Evolutionary conservation across 1,140 invertebrate species (phyloP).

Genomic region (Drosophila lacertosa): DNA sequence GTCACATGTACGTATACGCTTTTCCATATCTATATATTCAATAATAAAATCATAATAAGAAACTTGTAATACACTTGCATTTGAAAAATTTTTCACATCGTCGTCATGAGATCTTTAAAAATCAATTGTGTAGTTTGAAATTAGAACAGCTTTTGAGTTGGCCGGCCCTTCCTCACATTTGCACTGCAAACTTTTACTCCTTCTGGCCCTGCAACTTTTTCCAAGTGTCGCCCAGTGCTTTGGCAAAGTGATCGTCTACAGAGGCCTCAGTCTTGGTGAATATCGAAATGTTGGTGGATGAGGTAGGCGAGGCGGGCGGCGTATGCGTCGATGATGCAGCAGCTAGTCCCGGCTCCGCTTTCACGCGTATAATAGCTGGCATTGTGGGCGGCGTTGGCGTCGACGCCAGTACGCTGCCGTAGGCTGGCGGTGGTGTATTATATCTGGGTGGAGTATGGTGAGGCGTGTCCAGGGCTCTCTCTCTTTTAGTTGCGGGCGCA

Average conservation of each 20-base stretch:
- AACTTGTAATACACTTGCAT: slow-evolving; percentile 79
- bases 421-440: slow-evolving; percentile 70
- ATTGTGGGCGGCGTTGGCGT: slow-evolving; percentile 62
- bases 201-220: slow-evolving; percentile 89
- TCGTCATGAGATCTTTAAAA: slow-evolving; percentile 75
- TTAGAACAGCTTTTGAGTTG: slow-evolving; percentile 74
- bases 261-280: slow-evolving; percentile 85
- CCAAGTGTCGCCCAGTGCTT: slow-evolving; percentile 97
- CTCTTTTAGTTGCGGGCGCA: slow-evolving; percentile 45
- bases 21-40: slow-evolving; percentile 63
- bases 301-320: slow-evolving; percentile 73
- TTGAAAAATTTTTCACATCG: slow-evolving; percentile 77
- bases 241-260: slow-evolving; percentile 98
- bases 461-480: slow-evolving; percentile 57
- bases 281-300: slow-evolving; percentile 71
- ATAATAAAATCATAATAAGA: slow-evolving; percentile 74
- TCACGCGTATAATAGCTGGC: slow-evolving; percentile 76
- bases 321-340: slow-evolving; percentile 66
- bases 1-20: slow-evolving; percentile 79
- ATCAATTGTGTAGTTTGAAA: slow-evolving; percentile 79
- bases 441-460: slow-evolving; percentile 71
- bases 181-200: slow-evolving; percentile 24
- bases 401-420: slow-evolving; percentile 48
- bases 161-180: slow-evolving; percentile 30
- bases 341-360: slow-evolving; percentile 74